Evolutionary conservation across 2,888 invertebrate species (phyloP).

Genomic region (Lithophane socia): DNA sequence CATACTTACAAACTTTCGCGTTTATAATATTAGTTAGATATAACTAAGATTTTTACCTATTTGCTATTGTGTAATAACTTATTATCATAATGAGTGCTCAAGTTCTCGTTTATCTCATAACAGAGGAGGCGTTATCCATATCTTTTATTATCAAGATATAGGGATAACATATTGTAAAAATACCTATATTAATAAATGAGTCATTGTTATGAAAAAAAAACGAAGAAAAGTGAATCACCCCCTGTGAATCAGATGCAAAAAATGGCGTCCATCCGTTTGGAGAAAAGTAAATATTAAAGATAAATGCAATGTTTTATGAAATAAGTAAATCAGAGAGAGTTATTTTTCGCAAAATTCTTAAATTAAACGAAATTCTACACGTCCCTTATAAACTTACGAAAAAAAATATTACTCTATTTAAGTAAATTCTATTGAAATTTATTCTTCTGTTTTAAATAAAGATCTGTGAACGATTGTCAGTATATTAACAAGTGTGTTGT

Average conservation of each 20-base stretch:
- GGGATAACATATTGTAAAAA: not conserved
- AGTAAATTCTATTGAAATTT: too few species aligned
- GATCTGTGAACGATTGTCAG: not conserved
- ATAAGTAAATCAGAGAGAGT: not conserved
- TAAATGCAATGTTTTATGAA: not conserved
- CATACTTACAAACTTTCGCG: too few species aligned
- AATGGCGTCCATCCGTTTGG: not conserved
- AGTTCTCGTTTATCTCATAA: slow-evolving; percentile 16
- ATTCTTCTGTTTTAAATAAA: too few species aligned
- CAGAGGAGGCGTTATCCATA: slow-evolving; percentile 17
- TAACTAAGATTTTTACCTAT: too few species aligned
- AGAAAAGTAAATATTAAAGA: not conserved
- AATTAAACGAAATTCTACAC: too few species aligned
- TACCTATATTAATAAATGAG: not conserved
- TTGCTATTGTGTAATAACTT: not conserved
- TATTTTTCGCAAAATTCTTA: not conserved
- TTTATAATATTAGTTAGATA: too few species aligned
- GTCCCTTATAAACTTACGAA: not conserved
- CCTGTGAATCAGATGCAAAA: not conserved
- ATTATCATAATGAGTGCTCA: slow-evolving; percentile 9
- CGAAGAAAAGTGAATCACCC: slow-evolving; percentile 21
- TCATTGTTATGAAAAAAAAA: slow-evolving; percentile 28
- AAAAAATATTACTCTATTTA: not conserved
- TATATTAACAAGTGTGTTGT: not conserved
- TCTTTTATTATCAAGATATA: slow-evolving; percentile 14